Conservation (phyloP, 2,888 invertebrate genomes). For the Anthrax anthrax region DNA sequence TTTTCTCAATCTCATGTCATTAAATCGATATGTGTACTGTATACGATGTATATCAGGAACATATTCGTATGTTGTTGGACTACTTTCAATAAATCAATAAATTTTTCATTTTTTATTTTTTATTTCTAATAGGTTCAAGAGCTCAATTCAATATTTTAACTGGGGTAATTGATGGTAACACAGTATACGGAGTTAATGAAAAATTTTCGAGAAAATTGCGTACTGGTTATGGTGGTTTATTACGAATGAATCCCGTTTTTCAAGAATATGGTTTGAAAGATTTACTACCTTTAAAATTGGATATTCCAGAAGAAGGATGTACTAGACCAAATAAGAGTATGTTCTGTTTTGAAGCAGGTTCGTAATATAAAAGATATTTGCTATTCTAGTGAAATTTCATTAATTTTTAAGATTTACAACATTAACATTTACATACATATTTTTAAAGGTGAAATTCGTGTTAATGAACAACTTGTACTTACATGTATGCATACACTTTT, state of each 20-base stretch:
- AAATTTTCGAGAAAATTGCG: conserved; percentile 67
- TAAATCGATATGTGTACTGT: too few species aligned
- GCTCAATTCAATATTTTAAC: conserved; percentile 76
- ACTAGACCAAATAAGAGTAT: conserved; percentile 77
- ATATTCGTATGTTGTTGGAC: too few species aligned
- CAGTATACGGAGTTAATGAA: conserved; percentile 77
- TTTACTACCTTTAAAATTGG: conserved; percentile 70
- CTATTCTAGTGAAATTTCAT: too few species aligned
- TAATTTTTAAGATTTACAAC: not conserved
- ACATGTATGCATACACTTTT: conserved; percentile 84
- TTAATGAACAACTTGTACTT: conserved; percentile 79
- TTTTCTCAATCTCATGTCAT: too few species aligned
- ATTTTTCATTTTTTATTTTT: not conserved
- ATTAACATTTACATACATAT: not conserved
- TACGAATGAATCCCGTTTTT: conserved; percentile 82
- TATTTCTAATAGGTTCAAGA: conserved; percentile 48
- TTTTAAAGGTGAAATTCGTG: conserved; percentile 67
- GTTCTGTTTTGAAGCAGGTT: conserved; percentile 86
- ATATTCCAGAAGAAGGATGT: conserved; percentile 85
- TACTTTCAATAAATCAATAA: too few species aligned
- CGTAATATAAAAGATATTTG: too few species aligned
- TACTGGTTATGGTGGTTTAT: conserved; percentile 63
- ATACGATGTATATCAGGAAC: too few species aligned
- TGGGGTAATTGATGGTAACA: conserved; percentile 75
- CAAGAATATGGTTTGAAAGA: conserved; percentile 77